These are phyloP conservation scores for Ochropleura leucogaster DNA, from an alignment of 2,888 invertebrate species.

Conservation along the genomic window DNA sequence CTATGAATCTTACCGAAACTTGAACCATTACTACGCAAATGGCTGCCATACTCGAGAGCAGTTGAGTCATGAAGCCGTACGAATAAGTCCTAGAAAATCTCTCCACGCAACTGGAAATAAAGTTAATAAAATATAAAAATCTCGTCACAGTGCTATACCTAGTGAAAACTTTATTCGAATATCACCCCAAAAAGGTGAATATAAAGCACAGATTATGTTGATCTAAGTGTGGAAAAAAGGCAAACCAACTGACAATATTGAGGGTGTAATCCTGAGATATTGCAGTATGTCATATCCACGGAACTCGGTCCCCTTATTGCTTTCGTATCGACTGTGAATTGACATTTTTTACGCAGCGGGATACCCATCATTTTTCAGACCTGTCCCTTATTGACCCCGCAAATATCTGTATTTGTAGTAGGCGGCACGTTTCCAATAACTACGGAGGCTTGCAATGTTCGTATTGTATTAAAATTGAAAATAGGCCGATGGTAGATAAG, in stretches of 20 bases:
- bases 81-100: conserved; percentile 85
- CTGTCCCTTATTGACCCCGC: conserved; percentile 63
- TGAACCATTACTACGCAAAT: conserved; percentile 89
- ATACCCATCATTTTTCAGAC: conserved; percentile 64
- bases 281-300: conserved; percentile 81
- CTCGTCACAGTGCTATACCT: conserved; percentile 49
- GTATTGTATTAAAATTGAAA: conserved; percentile 59
- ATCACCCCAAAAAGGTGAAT: conserved; percentile 73
- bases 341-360: conserved; percentile 67
- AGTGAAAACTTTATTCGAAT: conserved; percentile 71
- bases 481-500: conserved; percentile 12
- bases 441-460: conserved; percentile 40
- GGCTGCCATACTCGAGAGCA: conserved; percentile 87
- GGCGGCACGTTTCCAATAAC: conserved; percentile 67
- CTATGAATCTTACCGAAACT: conserved; percentile 83
- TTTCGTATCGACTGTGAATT: conserved; percentile 75
- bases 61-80: conserved; percentile 88
- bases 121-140: conserved; percentile 36
- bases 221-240: conserved; percentile 82
- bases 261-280: conserved; percentile 87
- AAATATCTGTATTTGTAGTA: conserved; percentile 66
- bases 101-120: conserved; percentile 82
- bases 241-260: conserved; percentile 84
- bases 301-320: conserved; percentile 77
- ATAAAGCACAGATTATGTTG: conserved; percentile 83